Base-by-base conservation (phyloP, 2,113 vertebrate species). In the Hylia prasina region DNA sequence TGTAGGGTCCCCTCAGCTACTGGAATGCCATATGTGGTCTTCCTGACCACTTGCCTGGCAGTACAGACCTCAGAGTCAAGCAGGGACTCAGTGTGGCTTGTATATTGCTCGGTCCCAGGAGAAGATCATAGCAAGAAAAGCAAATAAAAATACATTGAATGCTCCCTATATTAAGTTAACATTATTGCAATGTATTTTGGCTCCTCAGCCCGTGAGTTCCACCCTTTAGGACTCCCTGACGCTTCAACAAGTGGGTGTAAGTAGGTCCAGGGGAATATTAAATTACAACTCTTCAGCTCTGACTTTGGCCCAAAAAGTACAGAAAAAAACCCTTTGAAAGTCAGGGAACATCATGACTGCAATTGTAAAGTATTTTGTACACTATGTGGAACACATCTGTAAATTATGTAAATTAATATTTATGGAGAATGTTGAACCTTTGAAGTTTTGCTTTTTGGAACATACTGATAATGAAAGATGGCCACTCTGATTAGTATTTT, bases 321-420 rank as follows among this genome's bases (percentile, higher is more conserved):
- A 80, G 79, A 42, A 89, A 73, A 66, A 81, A 30, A 0, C 10
- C 40, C 40, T 90, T 73, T 87, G 78, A 89, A 94, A 90, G 65
- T 51, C 25, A 63, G 54, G 53, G 60, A 96, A 81, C 39, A 50
- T 83, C 17, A 72, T 78, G 70, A 72, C 45, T 87, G 78, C 81
- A 89, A 57, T 33, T 85, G 66, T 73, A 58, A 87, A 91, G 25
- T 94, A 70, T 95, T 92, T 90, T 79, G 39, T 47, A 91, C 71
- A 12, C 19, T 89, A 47, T 73, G 20, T 70, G 82, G 65, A 90
- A 75, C 63, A 93, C 16, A 90, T 82, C 58, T 89, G 54, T 85
- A 95, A 87, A 89, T 96, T 93, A 83, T 85, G 63, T 89, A 93
- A 97, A 96, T 95, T 87, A 91, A 39, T 90, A 22, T 81, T 95